Base-by-base conservation (phyloP, 2,797 vertebrate genomes). In the Catostomus latipinnis region DNA sequence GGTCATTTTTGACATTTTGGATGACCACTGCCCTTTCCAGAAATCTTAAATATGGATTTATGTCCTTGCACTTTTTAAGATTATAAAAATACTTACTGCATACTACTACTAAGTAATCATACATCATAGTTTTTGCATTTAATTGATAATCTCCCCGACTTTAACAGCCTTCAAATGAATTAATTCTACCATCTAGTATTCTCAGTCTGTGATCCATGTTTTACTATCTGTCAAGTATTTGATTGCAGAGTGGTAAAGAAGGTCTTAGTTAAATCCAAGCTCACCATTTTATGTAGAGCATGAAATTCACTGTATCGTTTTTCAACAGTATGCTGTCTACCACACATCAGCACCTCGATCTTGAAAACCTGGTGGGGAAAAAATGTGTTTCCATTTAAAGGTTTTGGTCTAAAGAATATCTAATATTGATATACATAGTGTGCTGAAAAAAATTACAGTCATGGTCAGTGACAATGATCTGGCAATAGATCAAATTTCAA, bases 271-370 rank as follows among this genome's bases (percentile, higher is more conserved):
- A 18, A 54, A 48, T 50, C 16, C 16, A 60, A 60, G 65, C 86
- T 93, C 94, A 99, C 98, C 95, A 97, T 96, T 93, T 98, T 98
- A 92, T 99, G 97, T 85, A 99, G 93, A 16, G 96, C 89, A 85
- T 99, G 97, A 88, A 99, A 99, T 90, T 99, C 97, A 78, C 98
- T 99, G 91, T 99, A 99, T 75, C 98, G 95, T 88, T 99, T 99
- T 92, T 99, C 97, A 57, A 99, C 94, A 75, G 94, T 92, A 86
- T 99, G 97, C 69, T 96, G 97, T 87, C 98, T 93, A 87, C 97
- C 97, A 62, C 90, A 98, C 94, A 96, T 95, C 85, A 99, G 87
- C 79, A 99, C 96, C 60, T 98, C 97, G 85, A 99, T 96, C 91
- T 95, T 97, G 91, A 99, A 99, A 48, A 99, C 96, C 98, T 99